Base-by-base conservation (phyloP, 2,888 invertebrate species). In the Silvanus unidentatus region DNA sequence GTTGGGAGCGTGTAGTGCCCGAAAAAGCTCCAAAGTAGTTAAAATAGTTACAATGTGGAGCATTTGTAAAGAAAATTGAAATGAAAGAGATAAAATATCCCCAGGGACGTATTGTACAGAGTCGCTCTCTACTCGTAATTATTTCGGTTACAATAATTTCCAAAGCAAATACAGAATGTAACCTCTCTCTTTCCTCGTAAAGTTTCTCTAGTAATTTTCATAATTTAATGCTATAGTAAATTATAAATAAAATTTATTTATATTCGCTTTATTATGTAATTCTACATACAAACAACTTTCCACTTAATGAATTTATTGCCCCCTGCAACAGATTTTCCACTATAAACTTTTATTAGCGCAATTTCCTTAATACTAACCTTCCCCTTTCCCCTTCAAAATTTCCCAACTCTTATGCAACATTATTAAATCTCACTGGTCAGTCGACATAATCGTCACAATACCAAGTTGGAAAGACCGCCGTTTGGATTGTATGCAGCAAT, bases 141-240 rank as follows among this genome's bases (percentile, higher is more conserved):
- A 57, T 55, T 52, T 53, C 43, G 48, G 54, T 55, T 47, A 55
- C 52, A 57, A 55, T 57, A 57, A 54, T 57, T 57, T 52, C 52
- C 57, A 55, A 55, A 52, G 54, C 45, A 48, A 53, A 52, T 53
- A 57, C 41, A 41, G 13, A 47, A 54, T 48, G 50, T 43, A 53
- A 54, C 54, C 54, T 53, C n/a, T n/a, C n/a, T n/a, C n/a, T n/a
- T n/a, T n/a, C n/a, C n/a, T n/a, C 50, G 50, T 53, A 46, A 57
- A 57, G 52, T 57, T 57, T 42, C 39, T 46, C 52, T 54, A 52
- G 12, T 55, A 55, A 55, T 57, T 55, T 52, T 49, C 48, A 43
- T 55, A 57, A 57, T 57, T 54, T 55, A 54, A 57, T 53, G 54
- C 37, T 37, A 47, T 47, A 46, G 42, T 55, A 54, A 55, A 57